phyloP scores from a whole-genome alignment of 2,888 invertebrate genomes.

The Nephrotoma appendiculata region DNA sequence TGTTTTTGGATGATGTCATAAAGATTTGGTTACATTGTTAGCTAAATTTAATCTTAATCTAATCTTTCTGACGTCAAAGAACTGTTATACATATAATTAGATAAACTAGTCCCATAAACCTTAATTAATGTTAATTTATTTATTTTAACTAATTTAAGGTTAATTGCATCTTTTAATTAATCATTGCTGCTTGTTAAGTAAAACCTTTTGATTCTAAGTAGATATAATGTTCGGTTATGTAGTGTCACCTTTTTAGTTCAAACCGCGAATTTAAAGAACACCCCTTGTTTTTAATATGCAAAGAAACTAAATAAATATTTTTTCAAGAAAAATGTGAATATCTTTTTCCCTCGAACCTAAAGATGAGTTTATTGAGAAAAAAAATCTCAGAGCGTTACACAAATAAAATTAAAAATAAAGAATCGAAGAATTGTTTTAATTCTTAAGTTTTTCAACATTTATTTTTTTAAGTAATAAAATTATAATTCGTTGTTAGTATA shows the following conservation, averaged over 20 bases:
- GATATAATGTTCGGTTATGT: too few relatives aligned
- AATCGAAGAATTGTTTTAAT: neutral
- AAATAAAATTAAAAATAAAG: neutral
- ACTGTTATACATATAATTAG: too few relatives aligned
- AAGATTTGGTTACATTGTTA: neutral
- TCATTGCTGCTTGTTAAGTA: too few relatives aligned
- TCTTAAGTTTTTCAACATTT: neutral
- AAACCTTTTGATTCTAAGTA: too few relatives aligned
- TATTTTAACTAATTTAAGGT: too few relatives aligned
- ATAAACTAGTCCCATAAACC: too few relatives aligned
- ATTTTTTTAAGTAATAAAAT: neutral
- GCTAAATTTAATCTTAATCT: neutral
- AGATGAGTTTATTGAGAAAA: neutral
- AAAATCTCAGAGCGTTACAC: neutral
- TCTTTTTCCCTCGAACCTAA: neutral
- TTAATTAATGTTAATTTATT: too few relatives aligned
- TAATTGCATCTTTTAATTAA: too few relatives aligned
- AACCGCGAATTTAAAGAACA: too few relatives aligned
- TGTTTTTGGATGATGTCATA: neutral
- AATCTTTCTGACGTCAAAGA: neutral
- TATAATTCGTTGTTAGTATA: neutral
- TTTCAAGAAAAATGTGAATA: neutral
- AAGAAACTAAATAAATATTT: neutral
- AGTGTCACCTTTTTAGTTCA: too few relatives aligned
- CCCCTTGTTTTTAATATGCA: too few relatives aligned